These are phyloP conservation scores for Campylomormyrus numenius DNA, from an alignment of 2,113 vertebrate species.

Conservation along the genomic window DNA sequence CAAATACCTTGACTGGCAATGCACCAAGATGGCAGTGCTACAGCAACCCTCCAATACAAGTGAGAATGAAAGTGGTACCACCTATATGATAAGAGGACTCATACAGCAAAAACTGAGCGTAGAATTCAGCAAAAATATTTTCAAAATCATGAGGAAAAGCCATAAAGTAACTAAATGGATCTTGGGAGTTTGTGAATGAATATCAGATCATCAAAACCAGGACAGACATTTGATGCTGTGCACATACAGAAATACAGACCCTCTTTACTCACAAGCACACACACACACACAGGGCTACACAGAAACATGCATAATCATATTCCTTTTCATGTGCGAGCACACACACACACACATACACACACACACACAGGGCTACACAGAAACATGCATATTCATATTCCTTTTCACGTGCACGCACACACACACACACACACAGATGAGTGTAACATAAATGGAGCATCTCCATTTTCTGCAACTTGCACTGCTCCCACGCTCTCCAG, in stretches of 20 bases:
- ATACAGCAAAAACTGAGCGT: neutral
- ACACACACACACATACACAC: neutral
- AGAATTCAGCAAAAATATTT: neutral
- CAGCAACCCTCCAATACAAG: neutral
- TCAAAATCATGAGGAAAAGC: neutral
- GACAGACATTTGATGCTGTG: neutral
- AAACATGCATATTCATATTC: no score
- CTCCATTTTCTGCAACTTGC: neutral
- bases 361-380: no score
- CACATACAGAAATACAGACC: constrained; percentile 5
- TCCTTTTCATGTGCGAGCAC: neutral
- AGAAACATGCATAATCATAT: neutral
- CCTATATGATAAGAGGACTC: neutral
- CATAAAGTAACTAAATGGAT: neutral
- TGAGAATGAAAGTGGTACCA: neutral
- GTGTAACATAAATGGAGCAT: neutral
- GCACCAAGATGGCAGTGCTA: neutral
- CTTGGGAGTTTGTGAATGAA: neutral
- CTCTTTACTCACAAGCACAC: neutral
- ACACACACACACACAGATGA: neutral
- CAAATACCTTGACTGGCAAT: neutral
- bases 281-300: neutral
- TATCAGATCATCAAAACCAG: neutral
- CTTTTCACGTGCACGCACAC: no score
- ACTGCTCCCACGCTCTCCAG: neutral